These are phyloP conservation scores for Apodemus agrarius DNA, from an alignment of 2,797 vertebrate genomes.

Conservation along the genomic window DNA sequence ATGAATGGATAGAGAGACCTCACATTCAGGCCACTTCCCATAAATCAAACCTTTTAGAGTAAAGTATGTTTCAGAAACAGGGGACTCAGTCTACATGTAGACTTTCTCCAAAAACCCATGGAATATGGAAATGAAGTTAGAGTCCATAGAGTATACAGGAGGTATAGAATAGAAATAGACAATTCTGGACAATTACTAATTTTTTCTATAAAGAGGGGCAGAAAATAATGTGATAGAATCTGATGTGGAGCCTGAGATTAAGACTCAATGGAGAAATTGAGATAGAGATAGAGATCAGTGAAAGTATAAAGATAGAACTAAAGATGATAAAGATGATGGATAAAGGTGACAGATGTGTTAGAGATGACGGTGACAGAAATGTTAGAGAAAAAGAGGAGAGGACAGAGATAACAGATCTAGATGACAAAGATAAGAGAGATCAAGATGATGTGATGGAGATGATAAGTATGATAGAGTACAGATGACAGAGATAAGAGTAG, in stretches of 20 bases:
- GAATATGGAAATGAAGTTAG: not conserved
- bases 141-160: not conserved
- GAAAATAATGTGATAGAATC: not conserved
- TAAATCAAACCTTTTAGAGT: not conserved
- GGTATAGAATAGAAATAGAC: not conserved
- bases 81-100: not conserved
- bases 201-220: not conserved
- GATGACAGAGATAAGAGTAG: not conserved
- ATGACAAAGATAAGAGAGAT: not conserved
- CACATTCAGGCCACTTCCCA: not conserved
- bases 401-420: not conserved
- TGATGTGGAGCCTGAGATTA: not conserved
- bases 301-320: not conserved
- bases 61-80: not conserved
- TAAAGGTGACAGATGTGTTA: no score
- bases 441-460: not conserved
- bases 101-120: not conserved
- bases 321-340: not conserved
- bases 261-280: not conserved
- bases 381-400: not conserved
- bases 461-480: not conserved
- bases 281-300: not conserved
- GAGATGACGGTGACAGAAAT: not conserved
- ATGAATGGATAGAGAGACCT: not conserved
- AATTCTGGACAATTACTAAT: not conserved